Evolutionary conservation across 2,113 vertebrate species (phyloP).

Genomic region (Danionella cerebrum): DNA sequence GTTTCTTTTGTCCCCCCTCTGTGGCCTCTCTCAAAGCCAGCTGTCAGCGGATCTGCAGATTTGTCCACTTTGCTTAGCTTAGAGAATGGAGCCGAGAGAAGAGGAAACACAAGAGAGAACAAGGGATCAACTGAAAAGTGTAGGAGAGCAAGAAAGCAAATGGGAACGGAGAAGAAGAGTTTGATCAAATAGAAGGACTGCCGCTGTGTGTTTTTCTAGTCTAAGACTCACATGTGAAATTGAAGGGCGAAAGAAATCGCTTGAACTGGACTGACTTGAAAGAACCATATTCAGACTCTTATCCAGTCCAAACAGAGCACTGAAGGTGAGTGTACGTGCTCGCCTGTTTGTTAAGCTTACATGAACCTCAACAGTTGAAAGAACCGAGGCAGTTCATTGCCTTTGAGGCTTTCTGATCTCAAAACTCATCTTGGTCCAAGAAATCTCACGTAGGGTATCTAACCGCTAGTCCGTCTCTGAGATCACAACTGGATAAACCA

Average conservation of each 20-base stretch:
- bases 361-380: neutral
- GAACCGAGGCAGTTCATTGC: neutral
- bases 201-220: constrained; percentile 34
- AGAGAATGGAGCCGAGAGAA: neutral
- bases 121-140: neutral
- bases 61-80: constrained; percentile 37
- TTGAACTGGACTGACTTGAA: constrained; percentile 36
- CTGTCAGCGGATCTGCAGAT: constrained; percentile 42
- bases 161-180: neutral
- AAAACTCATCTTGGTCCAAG: neutral
- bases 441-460: neutral
- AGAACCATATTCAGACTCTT: constrained; percentile 19
- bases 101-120: constrained; percentile 2
- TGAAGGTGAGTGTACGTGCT: neutral
- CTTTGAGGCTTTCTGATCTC: neutral
- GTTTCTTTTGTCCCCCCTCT: neutral
- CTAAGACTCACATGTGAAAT: constrained; percentile 34
- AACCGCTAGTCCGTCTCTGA: neutral
- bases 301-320: constrained; percentile 24
- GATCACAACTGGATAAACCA: neutral
- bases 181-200: neutral
- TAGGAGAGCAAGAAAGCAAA: neutral
- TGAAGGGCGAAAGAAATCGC: constrained; percentile 30
- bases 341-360: neutral
- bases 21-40: constrained; percentile 38